Evolutionary conservation across 2,797 vertebrate genomes (phyloP).

Genomic region (Artibeus jamaicensis): DNA sequence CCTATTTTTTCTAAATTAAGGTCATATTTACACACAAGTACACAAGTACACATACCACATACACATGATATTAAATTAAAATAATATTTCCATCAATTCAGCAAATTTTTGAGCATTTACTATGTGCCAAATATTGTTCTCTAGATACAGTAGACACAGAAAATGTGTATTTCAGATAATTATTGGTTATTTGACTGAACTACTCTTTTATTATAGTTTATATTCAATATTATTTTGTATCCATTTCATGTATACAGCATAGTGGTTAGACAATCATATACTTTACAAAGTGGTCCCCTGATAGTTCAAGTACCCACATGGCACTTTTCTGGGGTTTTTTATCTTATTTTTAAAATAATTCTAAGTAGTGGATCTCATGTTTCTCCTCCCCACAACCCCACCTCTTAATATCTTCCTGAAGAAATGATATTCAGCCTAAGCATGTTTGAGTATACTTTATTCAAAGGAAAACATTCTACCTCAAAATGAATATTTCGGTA

Average conservation of each 20-base stretch:
- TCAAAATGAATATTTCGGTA: not conserved
- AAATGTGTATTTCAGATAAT: slow-evolving; percentile 3
- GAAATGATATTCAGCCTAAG: not conserved
- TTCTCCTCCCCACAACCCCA: not conserved
- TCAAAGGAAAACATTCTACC: not conserved
- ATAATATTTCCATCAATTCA: not conserved
- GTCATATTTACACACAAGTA: not conserved
- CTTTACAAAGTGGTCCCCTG: not conserved
- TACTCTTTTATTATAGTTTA: not conserved
- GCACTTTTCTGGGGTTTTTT: not conserved
- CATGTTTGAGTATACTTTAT: not conserved
- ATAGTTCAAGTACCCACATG: not conserved
- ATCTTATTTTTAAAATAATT: slow-evolving; percentile 5
- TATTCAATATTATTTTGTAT: not conserved
- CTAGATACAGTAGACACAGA: not conserved
- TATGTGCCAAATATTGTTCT: not conserved
- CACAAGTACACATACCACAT: not conserved
- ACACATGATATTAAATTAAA: not conserved
- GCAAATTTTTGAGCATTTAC: slow-evolving; percentile 24
- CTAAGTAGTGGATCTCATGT: not conserved
- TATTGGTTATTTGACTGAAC: not conserved
- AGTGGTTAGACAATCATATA: not conserved
- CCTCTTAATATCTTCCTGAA: not conserved
- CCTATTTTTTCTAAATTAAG: not conserved
- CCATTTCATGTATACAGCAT: not conserved